phyloP scores from a whole-genome alignment of 2,888 invertebrate species.

The Lingula anatina region DNA sequence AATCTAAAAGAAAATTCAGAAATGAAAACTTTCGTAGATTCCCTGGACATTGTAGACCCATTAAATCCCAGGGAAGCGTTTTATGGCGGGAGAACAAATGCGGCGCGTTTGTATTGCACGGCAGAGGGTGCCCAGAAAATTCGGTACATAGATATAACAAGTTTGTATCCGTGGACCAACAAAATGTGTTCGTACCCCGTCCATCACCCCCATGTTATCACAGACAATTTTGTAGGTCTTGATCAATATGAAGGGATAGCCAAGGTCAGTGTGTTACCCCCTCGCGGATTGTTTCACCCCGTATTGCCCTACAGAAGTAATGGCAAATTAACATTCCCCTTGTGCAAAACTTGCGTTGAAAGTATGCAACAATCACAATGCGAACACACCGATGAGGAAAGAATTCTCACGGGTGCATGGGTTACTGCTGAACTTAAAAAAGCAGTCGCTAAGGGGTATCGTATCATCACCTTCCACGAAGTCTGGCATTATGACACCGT shows the following conservation, averaged over 20 bases:
- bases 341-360: slow-evolving; percentile 35
- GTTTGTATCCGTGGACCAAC: slow-evolving; percentile 27
- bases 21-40: slow-evolving; percentile 11
- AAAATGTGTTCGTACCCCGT: slow-evolving; percentile 22
- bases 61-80: slow-evolving; percentile 27
- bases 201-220: slow-evolving; percentile 23
- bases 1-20: slow-evolving; percentile 9
- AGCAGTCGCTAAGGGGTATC: too few relatives aligned
- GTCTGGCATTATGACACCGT: too few relatives aligned
- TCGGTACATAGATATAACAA: slow-evolving; percentile 22
- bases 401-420: too few relatives aligned
- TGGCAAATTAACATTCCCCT: slow-evolving; percentile 36
- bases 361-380: slow-evolving; percentile 24
- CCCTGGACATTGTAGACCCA: slow-evolving; percentile 12
- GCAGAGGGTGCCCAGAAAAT: slow-evolving; percentile 14
- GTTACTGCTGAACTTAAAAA: too few relatives aligned
- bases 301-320: slow-evolving; percentile 32
- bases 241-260: slow-evolving; percentile 23
- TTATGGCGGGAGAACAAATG: slow-evolving; percentile 27
- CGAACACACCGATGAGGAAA: too few relatives aligned
- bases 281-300: slow-evolving; percentile 27
- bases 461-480: too few relatives aligned
- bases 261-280: slow-evolving; percentile 27
- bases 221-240: slow-evolving; percentile 17
- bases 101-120: slow-evolving; percentile 20